A percentile compares a stretch with the other conserved stretches of the same genome.
These are phyloP conservation scores for Trachymyrmex cornetzi DNA, from an alignment of 1,140 invertebrate species.

Conservation along the genomic window DNA sequence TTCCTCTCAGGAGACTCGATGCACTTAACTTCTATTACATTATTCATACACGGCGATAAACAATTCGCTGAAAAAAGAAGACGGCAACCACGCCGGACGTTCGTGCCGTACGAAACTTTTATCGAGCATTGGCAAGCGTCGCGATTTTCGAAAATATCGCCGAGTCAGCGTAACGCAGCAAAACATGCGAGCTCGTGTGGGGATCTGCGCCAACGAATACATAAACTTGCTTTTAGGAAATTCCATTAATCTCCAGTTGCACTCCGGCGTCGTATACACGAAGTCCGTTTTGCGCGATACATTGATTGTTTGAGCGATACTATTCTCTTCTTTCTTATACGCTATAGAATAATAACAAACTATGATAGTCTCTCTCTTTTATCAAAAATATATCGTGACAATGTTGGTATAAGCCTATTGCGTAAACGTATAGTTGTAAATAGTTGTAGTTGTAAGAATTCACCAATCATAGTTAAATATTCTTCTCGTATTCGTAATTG, in stretches of 20 bases:
- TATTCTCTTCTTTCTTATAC: slow-evolving; percentile 9
- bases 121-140: slow-evolving; percentile 58
- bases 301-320: slow-evolving; percentile 31
- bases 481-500: too few species aligned
- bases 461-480: too few species aligned
- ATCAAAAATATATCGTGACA: neutral
- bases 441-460: too few species aligned
- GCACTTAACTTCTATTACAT: slow-evolving; percentile 63
- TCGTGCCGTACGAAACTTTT: slow-evolving; percentile 59
- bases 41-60: slow-evolving; percentile 65
- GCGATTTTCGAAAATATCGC: slow-evolving; percentile 64
- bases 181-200: slow-evolving; percentile 35
- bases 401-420: neutral
- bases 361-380: neutral
- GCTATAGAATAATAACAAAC: slow-evolving; percentile 2
- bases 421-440: too few species aligned
- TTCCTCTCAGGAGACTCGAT: slow-evolving; percentile 63
- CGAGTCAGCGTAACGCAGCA: slow-evolving; percentile 59
- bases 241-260: slow-evolving; percentile 64
- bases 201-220: slow-evolving; percentile 59
- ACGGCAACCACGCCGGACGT: slow-evolving; percentile 35
- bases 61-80: slow-evolving; percentile 46
- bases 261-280: slow-evolving; percentile 24
- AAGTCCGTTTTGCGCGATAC: slow-evolving; percentile 49
- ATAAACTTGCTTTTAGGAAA: slow-evolving; percentile 65